These are phyloP conservation scores for Sebastes trivittatus DNA, from an alignment of 2,797 vertebrate species.

Conservation along the genomic window DNA sequence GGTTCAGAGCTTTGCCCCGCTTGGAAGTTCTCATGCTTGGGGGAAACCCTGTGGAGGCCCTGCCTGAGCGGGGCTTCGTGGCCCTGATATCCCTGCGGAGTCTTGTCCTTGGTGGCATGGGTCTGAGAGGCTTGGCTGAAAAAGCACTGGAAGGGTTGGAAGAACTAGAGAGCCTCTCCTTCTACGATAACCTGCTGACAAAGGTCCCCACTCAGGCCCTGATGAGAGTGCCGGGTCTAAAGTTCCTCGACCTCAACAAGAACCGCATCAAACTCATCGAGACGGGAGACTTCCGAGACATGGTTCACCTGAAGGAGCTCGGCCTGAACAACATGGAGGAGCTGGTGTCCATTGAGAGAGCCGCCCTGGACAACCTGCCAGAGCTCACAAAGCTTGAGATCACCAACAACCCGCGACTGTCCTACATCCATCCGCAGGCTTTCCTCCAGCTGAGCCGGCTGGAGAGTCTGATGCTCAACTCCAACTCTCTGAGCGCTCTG, in stretches of 20 bases:
- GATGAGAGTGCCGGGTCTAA: slow-evolving; percentile 89
- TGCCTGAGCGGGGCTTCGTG: slow-evolving; percentile 91
- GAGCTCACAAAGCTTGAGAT: slow-evolving; percentile 97
- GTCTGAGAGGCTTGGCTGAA: slow-evolving; percentile 88
- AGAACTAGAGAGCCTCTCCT: slow-evolving; percentile 94
- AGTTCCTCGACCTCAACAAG: slow-evolving; percentile 98
- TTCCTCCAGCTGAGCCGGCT: slow-evolving; percentile 90
- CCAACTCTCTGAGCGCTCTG: slow-evolving; percentile 94
- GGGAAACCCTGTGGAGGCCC: slow-evolving; percentile 91
- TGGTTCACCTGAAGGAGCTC: slow-evolving; percentile 95
- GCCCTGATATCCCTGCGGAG: slow-evolving; percentile 90
- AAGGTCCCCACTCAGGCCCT: slow-evolving; percentile 90
- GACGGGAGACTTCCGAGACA: slow-evolving; percentile 91
- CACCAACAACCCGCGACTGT: slow-evolving; percentile 96
- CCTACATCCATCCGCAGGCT: slow-evolving; percentile 93
- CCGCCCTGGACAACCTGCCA: slow-evolving; percentile 93
- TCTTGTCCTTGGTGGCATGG: slow-evolving; percentile 94
- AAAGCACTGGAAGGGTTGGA: slow-evolving; percentile 90
- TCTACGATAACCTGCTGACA: slow-evolving; percentile 92
- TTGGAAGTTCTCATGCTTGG: slow-evolving; percentile 98
- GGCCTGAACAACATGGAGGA: slow-evolving; percentile 98
- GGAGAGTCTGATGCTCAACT: slow-evolving; percentile 98
- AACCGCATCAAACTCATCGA: slow-evolving; percentile 91
- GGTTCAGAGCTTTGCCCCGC: slow-evolving; percentile 90
- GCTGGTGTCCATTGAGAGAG: slow-evolving; percentile 94